phyloP scores from a whole-genome alignment of 2,113 vertebrate species.

The Piprites chloris region DNA sequence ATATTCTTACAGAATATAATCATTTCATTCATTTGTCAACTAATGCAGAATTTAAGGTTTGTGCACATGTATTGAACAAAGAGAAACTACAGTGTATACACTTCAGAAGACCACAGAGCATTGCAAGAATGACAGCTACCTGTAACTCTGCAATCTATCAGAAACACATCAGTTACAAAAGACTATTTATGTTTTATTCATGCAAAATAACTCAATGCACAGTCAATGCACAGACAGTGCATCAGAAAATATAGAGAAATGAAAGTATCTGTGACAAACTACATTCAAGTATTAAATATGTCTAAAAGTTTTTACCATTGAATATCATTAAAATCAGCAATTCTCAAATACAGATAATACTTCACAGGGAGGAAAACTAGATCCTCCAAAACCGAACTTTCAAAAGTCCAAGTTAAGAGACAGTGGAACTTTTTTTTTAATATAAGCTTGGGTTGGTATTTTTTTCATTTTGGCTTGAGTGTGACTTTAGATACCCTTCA shows the following conservation, averaged over 20 bases:
- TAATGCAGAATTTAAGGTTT: neutral
- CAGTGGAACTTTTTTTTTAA: neutral
- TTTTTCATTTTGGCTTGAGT: neutral
- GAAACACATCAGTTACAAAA: neutral
- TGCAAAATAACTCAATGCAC: neutral
- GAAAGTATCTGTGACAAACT: neutral
- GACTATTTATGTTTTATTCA: constrained; percentile 44
- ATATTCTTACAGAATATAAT: neutral
- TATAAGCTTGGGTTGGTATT: neutral
- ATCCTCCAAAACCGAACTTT: neutral
- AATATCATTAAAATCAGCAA: neutral
- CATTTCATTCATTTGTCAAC: neutral
- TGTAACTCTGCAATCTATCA: neutral
- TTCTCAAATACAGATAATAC: neutral
- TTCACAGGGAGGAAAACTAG: neutral
- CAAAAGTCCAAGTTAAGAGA: neutral
- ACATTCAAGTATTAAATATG: neutral
- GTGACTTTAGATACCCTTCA: neutral
- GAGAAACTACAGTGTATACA: neutral
- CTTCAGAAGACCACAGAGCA: neutral
- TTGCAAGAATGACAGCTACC: neutral
- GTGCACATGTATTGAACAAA: neutral
- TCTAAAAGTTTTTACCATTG: neutral
- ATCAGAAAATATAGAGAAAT: neutral
- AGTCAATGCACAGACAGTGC: too few relatives aligned